These are phyloP conservation scores for Dryobotodes eremita DNA, from an alignment of 2,888 invertebrate genomes.

Conservation along the genomic window DNA sequence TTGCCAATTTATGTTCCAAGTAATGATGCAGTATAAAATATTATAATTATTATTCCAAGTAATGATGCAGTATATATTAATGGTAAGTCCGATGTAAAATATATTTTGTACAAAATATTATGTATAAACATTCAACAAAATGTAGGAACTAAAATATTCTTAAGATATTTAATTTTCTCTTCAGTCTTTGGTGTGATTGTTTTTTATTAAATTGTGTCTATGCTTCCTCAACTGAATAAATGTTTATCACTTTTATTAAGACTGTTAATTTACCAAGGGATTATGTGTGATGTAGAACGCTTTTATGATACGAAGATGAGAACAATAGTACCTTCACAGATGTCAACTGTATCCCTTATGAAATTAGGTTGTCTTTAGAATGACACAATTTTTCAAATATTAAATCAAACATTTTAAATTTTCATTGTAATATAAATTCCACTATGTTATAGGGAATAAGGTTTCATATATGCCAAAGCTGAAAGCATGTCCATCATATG, in stretches of 20 bases:
- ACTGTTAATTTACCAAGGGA: slow-evolving; percentile 20
- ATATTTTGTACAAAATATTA: slow-evolving; percentile 29
- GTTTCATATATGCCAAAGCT: slow-evolving; percentile 18
- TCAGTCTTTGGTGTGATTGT: background rate
- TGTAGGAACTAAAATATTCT: slow-evolving; percentile 17
- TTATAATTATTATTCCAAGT: slow-evolving; percentile 57
- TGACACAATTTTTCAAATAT: background rate
- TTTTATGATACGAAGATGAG: background rate
- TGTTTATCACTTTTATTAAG: background rate
- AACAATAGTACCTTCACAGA: background rate
- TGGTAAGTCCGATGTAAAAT: slow-evolving; percentile 24
- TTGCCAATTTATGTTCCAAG: slow-evolving; percentile 79
- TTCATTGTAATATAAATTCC: background rate
- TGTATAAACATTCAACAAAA: background rate
- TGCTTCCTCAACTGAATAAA: slow-evolving; percentile 16
- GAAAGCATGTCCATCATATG: slow-evolving; percentile 2
- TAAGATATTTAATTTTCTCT: slow-evolving; percentile 2
- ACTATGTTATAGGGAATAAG: background rate
- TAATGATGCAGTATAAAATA: slow-evolving; percentile 65
- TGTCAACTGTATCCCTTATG: background rate
- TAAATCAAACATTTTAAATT: background rate
- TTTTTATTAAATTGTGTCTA: background rate
- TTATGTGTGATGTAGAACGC: background rate
- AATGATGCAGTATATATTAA: slow-evolving; percentile 64
- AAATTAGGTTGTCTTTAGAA: background rate